Percentiles rank a stretch among this genome's conserved stretches.
phyloP scores from a whole-genome alignment of 1,140 invertebrate species.

The Mactra quadrangularis region DNA sequence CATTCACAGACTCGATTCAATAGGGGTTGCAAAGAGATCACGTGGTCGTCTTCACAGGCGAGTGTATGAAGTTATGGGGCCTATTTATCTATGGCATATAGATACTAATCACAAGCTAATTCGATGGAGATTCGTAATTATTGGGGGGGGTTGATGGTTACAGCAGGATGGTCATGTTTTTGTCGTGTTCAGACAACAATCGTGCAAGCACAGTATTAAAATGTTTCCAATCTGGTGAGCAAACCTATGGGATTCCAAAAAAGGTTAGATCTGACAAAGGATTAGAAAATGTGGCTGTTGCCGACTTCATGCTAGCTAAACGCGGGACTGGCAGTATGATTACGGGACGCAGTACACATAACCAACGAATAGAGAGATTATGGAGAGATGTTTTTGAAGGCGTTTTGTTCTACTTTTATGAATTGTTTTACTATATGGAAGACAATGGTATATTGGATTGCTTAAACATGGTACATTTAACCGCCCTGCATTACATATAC shows the following conservation, averaged over 20 bases:
- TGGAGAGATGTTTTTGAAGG: conserved; percentile 40
- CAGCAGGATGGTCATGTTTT: conserved; percentile 22
- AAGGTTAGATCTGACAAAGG: conserved; percentile 35
- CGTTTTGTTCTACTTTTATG: conserved; percentile 20
- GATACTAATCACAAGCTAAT: conserved; percentile 66
- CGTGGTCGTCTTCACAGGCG: conserved; percentile 46
- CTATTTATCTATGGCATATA: conserved; percentile 62
- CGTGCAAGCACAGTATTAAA: conserved; percentile 26
- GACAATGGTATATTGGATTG: not conserved
- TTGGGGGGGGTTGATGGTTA: conserved; percentile 29
- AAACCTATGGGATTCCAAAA: not conserved
- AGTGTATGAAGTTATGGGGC: conserved; percentile 46
- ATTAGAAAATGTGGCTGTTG: conserved; percentile 14
- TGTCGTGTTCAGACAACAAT: conserved; percentile 32
- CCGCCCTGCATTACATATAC: conserved; percentile 6
- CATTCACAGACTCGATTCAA: conserved; percentile 42
- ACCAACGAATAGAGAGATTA: conserved; percentile 34
- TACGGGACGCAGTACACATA: conserved; percentile 14
- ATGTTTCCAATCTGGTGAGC: not conserved
- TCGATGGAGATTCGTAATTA: conserved; percentile 51
- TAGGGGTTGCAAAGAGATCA: conserved; percentile 38
- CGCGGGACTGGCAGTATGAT: not conserved
- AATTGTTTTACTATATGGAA: conserved; percentile 37
- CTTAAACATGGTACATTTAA: not conserved
- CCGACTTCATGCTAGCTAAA: conserved; percentile 1